These are phyloP conservation scores for Nipponia nippon DNA, from an alignment of 2,113 vertebrate genomes.

Conservation along the genomic window DNA sequence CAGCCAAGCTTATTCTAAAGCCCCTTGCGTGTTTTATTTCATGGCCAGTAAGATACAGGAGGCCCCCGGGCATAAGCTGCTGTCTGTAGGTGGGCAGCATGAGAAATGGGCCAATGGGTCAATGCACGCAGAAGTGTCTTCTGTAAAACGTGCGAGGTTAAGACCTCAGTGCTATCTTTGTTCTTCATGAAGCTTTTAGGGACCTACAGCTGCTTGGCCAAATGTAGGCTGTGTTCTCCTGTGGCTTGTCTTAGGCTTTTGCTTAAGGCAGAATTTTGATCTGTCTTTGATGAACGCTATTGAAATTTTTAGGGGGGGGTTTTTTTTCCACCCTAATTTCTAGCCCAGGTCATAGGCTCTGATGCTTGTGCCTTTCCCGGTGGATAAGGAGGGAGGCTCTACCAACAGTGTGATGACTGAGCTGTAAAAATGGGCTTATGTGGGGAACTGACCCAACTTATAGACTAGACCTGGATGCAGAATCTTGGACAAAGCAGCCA, in stretches of 20 bases:
- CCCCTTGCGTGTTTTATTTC: background rate
- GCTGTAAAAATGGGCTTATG: background rate
- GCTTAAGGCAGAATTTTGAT: background rate
- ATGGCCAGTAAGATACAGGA: background rate
- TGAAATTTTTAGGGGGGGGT: background rate
- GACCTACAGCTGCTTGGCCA: background rate
- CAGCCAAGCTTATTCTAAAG: background rate
- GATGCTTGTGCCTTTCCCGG: background rate
- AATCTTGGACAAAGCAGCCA: background rate
- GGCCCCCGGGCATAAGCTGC: background rate
- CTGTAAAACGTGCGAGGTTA: background rate
- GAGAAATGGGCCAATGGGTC: background rate
- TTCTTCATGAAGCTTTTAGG: background rate
- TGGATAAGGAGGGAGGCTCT: background rate
- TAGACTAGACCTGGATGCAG: background rate
- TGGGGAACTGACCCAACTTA: background rate
- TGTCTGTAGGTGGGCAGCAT: background rate
- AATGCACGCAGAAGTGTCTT: background rate
- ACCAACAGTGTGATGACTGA: background rate
- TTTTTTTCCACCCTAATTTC: background rate
- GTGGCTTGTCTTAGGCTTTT: background rate
- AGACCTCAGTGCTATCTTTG: background rate
- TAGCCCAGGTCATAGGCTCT: background rate
- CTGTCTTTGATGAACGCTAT: background rate
- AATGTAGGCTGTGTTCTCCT: background rate